These are phyloP conservation scores for Myrmophylax atrothorax DNA, from an alignment of 2,113 vertebrate species.

Conservation along the genomic window DNA sequence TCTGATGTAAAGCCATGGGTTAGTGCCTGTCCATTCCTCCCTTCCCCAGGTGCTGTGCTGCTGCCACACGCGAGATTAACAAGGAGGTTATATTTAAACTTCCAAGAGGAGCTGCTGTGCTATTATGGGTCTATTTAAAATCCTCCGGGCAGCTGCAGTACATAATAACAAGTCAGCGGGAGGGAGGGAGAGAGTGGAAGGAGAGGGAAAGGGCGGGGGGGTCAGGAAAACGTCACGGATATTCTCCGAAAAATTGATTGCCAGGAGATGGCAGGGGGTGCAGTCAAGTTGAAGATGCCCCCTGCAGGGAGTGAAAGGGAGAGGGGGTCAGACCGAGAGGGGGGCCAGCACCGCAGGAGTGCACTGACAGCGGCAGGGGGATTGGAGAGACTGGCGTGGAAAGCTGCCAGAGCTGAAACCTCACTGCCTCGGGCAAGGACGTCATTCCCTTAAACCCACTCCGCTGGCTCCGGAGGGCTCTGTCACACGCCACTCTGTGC, in stretches of 20 bases:
- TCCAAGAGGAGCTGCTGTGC: constrained; percentile 76
- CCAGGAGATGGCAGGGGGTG: constrained; percentile 43
- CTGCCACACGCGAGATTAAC: constrained; percentile 70
- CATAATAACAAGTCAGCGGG: constrained; percentile 78
- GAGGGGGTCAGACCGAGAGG: background rate
- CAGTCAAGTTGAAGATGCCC: constrained; percentile 35
- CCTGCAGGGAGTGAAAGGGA: background rate
- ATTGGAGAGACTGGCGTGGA: background rate
- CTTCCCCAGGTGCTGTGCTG: constrained; percentile 70
- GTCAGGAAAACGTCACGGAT: constrained; percentile 45
- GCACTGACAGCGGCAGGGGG: background rate
- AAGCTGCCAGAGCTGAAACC: constrained; percentile 44
- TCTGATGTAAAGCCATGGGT: background rate
- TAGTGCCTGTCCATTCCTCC: constrained; percentile 32
- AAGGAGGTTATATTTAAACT: constrained; percentile 81
- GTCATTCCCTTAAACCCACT: constrained; percentile 41
- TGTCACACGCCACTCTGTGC: constrained; percentile 24
- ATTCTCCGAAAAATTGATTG: constrained; percentile 54
- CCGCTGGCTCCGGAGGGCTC: background rate
- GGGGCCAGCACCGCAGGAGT: background rate
- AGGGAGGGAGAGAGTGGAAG: constrained; percentile 45
- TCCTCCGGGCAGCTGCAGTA: constrained; percentile 78
- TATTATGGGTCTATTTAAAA: constrained; percentile 81
- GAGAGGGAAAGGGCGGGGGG: constrained; percentile 13
- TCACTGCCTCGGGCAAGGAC: constrained; percentile 13